These are phyloP conservation scores for Arremon brunneinucha DNA, from an alignment of 2,797 vertebrate species.

Conservation along the genomic window DNA sequence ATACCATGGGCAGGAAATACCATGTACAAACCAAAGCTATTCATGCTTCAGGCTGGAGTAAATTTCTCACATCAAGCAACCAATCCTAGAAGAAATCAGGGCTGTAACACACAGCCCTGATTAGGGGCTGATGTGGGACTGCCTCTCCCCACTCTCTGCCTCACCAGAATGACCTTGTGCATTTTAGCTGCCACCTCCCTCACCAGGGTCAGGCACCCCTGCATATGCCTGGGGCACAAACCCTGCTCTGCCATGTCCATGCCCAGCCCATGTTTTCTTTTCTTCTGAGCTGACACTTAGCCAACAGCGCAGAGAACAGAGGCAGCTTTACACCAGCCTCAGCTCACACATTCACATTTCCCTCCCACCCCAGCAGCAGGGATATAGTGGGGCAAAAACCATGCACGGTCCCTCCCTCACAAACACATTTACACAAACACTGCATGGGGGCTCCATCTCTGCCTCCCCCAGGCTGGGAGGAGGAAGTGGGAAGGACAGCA, in stretches of 20 bases:
- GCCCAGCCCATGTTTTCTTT: conserved; percentile 30
- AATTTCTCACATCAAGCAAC: neutral
- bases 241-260: neutral
- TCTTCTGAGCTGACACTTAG: conserved; percentile 12
- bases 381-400: conserved; percentile 58
- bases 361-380: conserved; percentile 53
- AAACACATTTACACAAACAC: conserved; percentile 32
- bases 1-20: neutral
- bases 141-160: neutral
- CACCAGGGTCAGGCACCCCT: neutral
- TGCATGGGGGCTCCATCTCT: conserved; percentile 32
- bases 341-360: neutral
- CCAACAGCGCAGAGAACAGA: conserved; percentile 33
- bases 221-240: neutral
- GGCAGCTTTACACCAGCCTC: conserved; percentile 49
- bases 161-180: neutral
- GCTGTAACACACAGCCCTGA: neutral
- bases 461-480: neutral
- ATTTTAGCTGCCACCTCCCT: neutral
- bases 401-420: neutral
- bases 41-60: neutral
- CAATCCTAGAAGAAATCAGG: neutral
- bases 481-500: neutral
- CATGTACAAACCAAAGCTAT: neutral
- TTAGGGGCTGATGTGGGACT: neutral